Conservation (phyloP, 1,140 invertebrate genomes). For the Myzus persicae region DNA sequence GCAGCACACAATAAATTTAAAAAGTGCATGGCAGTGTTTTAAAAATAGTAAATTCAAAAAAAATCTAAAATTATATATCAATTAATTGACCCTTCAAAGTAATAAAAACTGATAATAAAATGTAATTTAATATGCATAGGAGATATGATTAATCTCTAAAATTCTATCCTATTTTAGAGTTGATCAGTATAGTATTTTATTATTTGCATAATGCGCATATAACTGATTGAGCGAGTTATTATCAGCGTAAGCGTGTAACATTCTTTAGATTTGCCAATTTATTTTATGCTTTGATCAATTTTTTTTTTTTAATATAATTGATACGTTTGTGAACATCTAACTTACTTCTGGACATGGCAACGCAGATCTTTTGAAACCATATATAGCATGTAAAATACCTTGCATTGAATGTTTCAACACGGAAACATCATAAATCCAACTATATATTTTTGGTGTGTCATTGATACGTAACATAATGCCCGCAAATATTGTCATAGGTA, state of each 20-base stretch:
- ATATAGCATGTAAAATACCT: constrained; percentile 73
- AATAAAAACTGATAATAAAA: neutral
- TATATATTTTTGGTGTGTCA: constrained; percentile 80
- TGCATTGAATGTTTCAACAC: constrained; percentile 80
- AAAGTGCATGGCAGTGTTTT: neutral
- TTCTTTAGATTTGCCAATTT: neutral
- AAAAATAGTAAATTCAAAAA: neutral
- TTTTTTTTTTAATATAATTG: neutral
- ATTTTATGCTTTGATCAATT: too few relatives aligned
- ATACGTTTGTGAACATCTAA: constrained; percentile 57
- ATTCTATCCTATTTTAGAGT: neutral
- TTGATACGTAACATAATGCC: constrained; percentile 89
- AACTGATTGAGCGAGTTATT: neutral
- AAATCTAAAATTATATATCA: neutral
- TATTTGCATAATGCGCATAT: too few relatives aligned
- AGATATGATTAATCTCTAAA: too few relatives aligned
- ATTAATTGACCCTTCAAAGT: neutral
- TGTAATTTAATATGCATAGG: neutral
- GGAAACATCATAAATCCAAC: constrained; percentile 87
- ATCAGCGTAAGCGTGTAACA: neutral
- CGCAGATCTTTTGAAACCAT: constrained; percentile 75
- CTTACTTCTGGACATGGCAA: constrained; percentile 69
- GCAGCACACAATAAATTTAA: too few relatives aligned
- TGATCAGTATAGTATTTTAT: neutral
- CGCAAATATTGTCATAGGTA: constrained; percentile 86